These are phyloP conservation scores for Clamator glandarius DNA, from an alignment of 2,797 vertebrate genomes.

Conservation along the genomic window DNA sequence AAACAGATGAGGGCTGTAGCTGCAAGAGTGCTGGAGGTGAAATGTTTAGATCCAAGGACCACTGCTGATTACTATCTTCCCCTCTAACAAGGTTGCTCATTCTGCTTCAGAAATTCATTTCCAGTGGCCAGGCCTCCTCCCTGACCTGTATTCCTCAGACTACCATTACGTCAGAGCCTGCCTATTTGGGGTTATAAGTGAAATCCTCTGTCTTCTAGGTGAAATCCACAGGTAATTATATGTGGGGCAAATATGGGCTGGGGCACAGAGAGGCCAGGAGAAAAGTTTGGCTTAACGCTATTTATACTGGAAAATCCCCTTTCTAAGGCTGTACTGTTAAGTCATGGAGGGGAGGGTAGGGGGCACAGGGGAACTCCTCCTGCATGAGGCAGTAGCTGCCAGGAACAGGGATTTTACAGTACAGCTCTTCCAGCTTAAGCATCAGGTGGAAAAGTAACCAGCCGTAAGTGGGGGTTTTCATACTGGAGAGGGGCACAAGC, in stretches of 20 bases:
- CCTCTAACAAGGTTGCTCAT: constrained; percentile 72
- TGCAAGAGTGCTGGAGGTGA: constrained; percentile 73
- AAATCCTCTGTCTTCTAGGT: constrained; percentile 65
- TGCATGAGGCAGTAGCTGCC: fast-evolving
- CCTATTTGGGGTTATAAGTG: constrained; percentile 66
- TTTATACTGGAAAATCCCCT: constrained; percentile 71
- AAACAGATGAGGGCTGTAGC: constrained; percentile 77
- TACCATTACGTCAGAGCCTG: constrained; percentile 65
- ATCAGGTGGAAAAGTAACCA: neutral
- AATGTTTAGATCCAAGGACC: constrained; percentile 71
- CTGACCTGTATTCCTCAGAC: constrained; percentile 74
- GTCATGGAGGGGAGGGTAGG: neutral
- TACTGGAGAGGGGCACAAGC: neutral
- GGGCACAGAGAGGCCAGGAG: constrained; percentile 64
- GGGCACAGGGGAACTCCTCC: constrained; percentile 49
- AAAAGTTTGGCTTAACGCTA: constrained; percentile 60
- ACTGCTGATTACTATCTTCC: constrained; percentile 72
- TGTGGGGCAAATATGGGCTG: constrained; percentile 54
- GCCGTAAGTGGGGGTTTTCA: constrained; percentile 25
- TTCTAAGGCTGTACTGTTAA: constrained; percentile 63
- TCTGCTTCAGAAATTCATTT: constrained; percentile 62
- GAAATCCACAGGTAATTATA: constrained; percentile 65
- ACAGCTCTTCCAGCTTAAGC: neutral
- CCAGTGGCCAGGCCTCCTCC: constrained; percentile 71
- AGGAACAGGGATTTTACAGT: constrained; percentile 56